Conservation (phyloP, 2,888 invertebrate species). For the Athalia cordata region DNA sequence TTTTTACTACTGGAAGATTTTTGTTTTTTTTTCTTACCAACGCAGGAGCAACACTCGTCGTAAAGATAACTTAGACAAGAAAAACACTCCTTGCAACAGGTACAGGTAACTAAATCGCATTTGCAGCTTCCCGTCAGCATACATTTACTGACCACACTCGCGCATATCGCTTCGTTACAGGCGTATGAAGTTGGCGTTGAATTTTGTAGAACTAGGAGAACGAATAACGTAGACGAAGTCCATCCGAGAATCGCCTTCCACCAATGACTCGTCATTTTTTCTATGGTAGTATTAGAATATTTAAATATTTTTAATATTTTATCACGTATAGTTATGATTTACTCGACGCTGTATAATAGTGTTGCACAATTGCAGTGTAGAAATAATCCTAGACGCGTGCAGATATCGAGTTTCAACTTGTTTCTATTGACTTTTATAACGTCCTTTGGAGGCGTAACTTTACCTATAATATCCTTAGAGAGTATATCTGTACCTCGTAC, state of each 20-base stretch:
- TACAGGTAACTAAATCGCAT: slow-evolving; percentile 93
- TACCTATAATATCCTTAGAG: no score
- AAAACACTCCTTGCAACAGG: slow-evolving; percentile 96
- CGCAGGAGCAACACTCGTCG: slow-evolving; percentile 97
- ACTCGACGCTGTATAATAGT: no score
- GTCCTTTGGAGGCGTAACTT: no score
- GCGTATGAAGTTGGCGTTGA: slow-evolving; percentile 59
- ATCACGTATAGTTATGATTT: not conserved
- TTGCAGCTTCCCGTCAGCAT: slow-evolving; percentile 97
- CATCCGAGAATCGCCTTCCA: slow-evolving; percentile 55
- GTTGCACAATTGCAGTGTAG: no score
- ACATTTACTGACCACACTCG: slow-evolving; percentile 96
- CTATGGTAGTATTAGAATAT: not conserved
- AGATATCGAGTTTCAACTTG: no score
- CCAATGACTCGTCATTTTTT: slow-evolving; percentile 56
- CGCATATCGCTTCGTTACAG: slow-evolving; percentile 97
- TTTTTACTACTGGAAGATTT: no score
- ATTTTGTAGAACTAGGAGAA: slow-evolving; percentile 54
- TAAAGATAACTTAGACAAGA: slow-evolving; percentile 92
- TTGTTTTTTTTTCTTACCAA: slow-evolving; percentile 79
- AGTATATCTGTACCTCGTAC: no score
- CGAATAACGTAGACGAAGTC: slow-evolving; percentile 53
- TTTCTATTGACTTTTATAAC: no score
- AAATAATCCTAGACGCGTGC: no score
- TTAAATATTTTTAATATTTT: not conserved